Evolutionary conservation across 1,140 invertebrate genomes (phyloP).

Genomic region (Megalonaias nervosa): DNA sequence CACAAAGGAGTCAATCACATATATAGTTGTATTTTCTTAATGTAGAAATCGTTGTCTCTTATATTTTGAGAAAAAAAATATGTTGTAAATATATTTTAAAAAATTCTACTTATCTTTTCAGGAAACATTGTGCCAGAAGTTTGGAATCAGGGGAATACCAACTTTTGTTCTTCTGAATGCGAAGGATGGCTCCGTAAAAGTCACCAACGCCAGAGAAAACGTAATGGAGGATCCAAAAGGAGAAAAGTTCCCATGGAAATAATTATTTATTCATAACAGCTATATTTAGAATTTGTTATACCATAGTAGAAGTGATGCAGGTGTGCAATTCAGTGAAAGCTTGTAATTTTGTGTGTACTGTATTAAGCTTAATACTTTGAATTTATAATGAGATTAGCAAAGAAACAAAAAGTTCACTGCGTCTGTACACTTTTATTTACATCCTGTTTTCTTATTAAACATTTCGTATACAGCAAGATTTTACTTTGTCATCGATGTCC

Average conservation of each 20-base stretch:
- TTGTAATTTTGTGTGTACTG: too few relatives aligned
- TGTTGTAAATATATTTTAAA: background rate
- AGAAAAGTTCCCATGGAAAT: conserved; percentile 39
- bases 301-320: too few relatives aligned
- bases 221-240: conserved; percentile 79
- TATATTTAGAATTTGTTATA: too few relatives aligned
- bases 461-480: too few relatives aligned
- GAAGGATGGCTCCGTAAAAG: conserved; percentile 75
- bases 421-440: too few relatives aligned
- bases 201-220: conserved; percentile 78
- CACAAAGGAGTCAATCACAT: background rate
- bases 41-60: background rate
- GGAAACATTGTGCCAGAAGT: conserved; percentile 80
- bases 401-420: too few relatives aligned
- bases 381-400: too few relatives aligned
- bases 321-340: too few relatives aligned
- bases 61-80: conserved; percentile 60
- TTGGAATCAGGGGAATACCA: conserved; percentile 82
- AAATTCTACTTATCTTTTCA: conserved; percentile 61
- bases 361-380: too few relatives aligned
- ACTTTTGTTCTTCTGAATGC: conserved; percentile 75
- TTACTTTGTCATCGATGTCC: too few relatives aligned
- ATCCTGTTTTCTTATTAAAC: too few relatives aligned
- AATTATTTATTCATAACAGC: too few relatives aligned
- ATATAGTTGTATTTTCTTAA: background rate